Percentiles rank a stretch among this genome's conserved stretches.
phyloP scores from a whole-genome alignment of 2,113 vertebrate genomes.

The Colaptes auratus region DNA sequence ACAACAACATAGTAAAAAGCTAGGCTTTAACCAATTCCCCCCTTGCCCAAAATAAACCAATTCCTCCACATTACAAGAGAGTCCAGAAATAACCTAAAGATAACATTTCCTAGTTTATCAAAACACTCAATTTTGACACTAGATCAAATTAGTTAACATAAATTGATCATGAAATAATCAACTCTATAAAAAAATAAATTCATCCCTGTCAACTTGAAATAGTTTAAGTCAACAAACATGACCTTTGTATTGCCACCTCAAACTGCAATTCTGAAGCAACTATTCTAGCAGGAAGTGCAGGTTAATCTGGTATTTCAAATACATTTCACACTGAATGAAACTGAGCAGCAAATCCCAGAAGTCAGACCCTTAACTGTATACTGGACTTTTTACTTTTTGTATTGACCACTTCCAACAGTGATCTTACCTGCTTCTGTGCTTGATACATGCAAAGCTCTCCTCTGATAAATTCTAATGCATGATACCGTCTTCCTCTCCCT shows the following conservation, averaged over 20 bases:
- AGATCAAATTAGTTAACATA: not conserved
- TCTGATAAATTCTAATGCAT: not conserved
- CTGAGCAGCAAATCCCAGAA: not conserved
- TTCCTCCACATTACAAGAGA: not conserved
- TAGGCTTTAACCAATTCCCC: not conserved
- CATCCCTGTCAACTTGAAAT: not conserved
- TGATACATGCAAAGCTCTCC: not conserved
- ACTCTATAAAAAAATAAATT: not conserved
- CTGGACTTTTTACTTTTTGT: not conserved
- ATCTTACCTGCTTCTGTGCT: not conserved
- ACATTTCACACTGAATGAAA: not conserved
- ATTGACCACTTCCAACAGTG: not conserved
- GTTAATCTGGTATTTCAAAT: not conserved
- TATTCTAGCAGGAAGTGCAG: not conserved
- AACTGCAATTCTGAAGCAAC: not conserved
- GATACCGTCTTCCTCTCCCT: not conserved
- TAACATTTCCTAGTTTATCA: not conserved
- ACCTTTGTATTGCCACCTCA: not conserved
- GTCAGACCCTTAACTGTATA: not conserved
- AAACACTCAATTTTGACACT: not conserved
- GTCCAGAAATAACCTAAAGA: not conserved
- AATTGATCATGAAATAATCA: not conserved
- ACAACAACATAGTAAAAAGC: not conserved
- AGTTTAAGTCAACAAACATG: not conserved
- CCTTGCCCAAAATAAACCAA: not conserved